A percentile compares a stretch with the other conserved stretches of the same genome.
phyloP scores from a whole-genome alignment of 64 coral and sea anemone species.

The Porites lutea region DNA sequence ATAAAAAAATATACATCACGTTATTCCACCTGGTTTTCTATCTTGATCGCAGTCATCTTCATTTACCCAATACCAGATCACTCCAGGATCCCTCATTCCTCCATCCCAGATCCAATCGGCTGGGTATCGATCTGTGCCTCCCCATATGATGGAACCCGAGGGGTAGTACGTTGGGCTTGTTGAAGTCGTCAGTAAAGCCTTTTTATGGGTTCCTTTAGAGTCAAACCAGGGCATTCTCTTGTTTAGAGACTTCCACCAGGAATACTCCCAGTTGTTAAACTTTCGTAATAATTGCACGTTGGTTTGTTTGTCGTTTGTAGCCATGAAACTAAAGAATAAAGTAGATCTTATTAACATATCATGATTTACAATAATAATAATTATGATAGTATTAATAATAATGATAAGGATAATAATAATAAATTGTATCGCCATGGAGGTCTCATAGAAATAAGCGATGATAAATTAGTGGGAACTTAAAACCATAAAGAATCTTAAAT shows the following conservation, averaged over 20 bases:
- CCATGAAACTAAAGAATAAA: slow-evolving; percentile 59
- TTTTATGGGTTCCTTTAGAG: slow-evolving; percentile 40
- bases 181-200: slow-evolving; percentile 70
- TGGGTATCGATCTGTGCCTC: slow-evolving; percentile 48
- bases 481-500: too few species aligned
- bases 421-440: too few species aligned
- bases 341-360: not conserved
- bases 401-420: too few species aligned
- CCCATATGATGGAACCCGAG: slow-evolving; percentile 71
- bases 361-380: too few species aligned
- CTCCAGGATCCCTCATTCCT: slow-evolving; percentile 72
- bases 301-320: slow-evolving; percentile 59
- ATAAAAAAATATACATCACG: not conserved
- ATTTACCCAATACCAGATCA: slow-evolving; percentile 90
- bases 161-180: slow-evolving; percentile 18
- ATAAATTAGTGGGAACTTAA: too few species aligned
- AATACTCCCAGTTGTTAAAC: slow-evolving; percentile 61
- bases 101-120: slow-evolving; percentile 70
- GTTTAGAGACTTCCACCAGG: slow-evolving; percentile 34
- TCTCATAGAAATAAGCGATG: too few species aligned
- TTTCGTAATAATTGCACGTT: slow-evolving; percentile 46
- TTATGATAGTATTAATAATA: too few species aligned
- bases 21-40: slow-evolving; percentile 70
- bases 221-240: slow-evolving; percentile 87
- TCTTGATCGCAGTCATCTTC: slow-evolving; percentile 83